phyloP scores from a whole-genome alignment of 2,113 vertebrate genomes.

The Taxidea taxus region DNA sequence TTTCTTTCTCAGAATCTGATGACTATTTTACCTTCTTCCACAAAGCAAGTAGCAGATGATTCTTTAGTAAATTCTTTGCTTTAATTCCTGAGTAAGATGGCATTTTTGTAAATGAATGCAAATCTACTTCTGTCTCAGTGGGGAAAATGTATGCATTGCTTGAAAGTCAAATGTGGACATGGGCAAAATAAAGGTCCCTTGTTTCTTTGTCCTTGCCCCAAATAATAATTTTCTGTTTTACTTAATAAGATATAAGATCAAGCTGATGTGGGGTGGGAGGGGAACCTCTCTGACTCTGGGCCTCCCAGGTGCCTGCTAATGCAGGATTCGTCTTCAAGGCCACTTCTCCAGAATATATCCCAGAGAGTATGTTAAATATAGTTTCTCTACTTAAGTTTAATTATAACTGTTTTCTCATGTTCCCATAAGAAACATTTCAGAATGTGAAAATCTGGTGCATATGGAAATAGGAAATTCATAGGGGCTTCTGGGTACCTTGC shows the following conservation, averaged over 20 bases:
- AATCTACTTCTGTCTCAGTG: slow-evolving; percentile 59
- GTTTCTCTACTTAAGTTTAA: slow-evolving; percentile 75
- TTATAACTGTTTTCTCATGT: slow-evolving; percentile 79
- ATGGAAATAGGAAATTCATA: slow-evolving; percentile 78
- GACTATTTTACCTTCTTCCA: slow-evolving; percentile 31
- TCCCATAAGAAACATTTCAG: slow-evolving; percentile 78
- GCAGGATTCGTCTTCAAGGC: slow-evolving; percentile 4
- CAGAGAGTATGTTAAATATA: slow-evolving; percentile 73
- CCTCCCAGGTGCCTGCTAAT: neutral
- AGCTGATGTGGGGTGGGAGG: neutral
- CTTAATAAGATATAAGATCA: neutral
- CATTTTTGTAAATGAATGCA: slow-evolving; percentile 70
- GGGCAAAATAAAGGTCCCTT: neutral
- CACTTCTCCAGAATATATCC: slow-evolving; percentile 50
- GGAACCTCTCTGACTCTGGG: neutral
- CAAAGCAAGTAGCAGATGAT: slow-evolving; percentile 55
- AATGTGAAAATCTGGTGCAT: slow-evolving; percentile 78
- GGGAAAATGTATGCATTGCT: slow-evolving; percentile 53
- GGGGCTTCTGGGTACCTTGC: slow-evolving; percentile 60
- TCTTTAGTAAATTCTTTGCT: slow-evolving; percentile 49
- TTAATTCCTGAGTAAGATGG: slow-evolving; percentile 59
- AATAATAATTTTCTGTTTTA: neutral
- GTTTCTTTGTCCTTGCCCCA: neutral
- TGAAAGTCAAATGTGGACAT: slow-evolving; percentile 33
- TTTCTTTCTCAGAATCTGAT: slow-evolving; percentile 38